Conservation (phyloP, 2,797 vertebrate species). For the Melanotaenia maccullochi region DNA sequence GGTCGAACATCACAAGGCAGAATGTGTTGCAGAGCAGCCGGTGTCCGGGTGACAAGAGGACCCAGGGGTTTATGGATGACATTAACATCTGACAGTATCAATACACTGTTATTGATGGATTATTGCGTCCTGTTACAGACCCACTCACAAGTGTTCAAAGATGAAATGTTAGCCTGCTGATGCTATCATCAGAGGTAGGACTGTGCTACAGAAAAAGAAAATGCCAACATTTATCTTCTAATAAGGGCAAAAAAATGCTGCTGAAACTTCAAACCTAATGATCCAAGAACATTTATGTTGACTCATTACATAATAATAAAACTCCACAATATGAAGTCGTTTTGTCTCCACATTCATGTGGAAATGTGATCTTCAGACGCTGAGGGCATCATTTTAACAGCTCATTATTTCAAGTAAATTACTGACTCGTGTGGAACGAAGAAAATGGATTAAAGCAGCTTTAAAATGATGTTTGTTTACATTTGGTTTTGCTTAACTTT, state of each 20-base stretch:
- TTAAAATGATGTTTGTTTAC: too few relatives aligned
- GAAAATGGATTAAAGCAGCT: too few relatives aligned
- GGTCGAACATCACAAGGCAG: conserved; percentile 51
- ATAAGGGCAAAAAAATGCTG: conserved; percentile 14
- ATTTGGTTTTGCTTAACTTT: too few relatives aligned
- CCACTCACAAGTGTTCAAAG: conserved; percentile 63
- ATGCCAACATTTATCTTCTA: conserved; percentile 66
- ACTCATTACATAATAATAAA: conserved; percentile 38
- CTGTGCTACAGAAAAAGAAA: conserved; percentile 46
- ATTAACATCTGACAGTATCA: conserved; percentile 81
- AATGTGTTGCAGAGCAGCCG: conserved; percentile 26
- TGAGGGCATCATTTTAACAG: background rate
- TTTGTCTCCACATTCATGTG: conserved; percentile 18
- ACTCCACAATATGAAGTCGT: background rate
- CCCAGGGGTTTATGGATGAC: conserved; percentile 74
- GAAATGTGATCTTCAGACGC: background rate
- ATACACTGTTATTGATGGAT: conserved; percentile 75
- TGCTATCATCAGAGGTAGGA: conserved; percentile 56
- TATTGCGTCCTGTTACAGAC: conserved; percentile 51
- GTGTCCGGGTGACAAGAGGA: conserved; percentile 57
- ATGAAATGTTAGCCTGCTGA: conserved; percentile 65
- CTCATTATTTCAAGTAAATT: too few relatives aligned
- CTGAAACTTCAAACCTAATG: conserved; percentile 46
- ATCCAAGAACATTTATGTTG: conserved; percentile 43
- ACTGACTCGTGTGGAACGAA: too few relatives aligned